These are phyloP conservation scores for Bombus waltoni DNA, from an alignment of 1,140 invertebrate genomes.

Conservation along the genomic window DNA sequence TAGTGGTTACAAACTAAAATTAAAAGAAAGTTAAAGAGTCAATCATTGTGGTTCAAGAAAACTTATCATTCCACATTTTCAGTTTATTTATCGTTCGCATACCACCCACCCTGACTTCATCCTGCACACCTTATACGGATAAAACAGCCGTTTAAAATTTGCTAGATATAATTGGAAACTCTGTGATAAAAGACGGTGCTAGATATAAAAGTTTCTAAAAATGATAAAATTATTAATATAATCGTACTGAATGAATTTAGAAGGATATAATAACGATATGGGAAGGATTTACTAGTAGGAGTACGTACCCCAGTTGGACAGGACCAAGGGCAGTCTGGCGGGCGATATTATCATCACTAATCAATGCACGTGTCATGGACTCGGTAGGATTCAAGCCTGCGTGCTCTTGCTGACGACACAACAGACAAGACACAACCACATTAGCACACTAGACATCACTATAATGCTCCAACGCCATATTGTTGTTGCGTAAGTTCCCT, in stretches of 20 bases:
- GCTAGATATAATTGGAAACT: background rate
- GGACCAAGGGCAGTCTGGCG: constrained; percentile 91
- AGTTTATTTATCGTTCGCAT: no score
- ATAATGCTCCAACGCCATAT: constrained; percentile 78
- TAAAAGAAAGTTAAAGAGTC: no score
- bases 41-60: no score
- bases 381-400: constrained; percentile 94
- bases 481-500: constrained; percentile 67
- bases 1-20: no score
- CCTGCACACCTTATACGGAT: background rate
- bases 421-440: constrained; percentile 86
- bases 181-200: background rate
- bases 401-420: constrained; percentile 91
- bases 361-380: constrained; percentile 95
- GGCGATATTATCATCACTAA: constrained; percentile 93
- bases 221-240: constrained; percentile 19
- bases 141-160: background rate
- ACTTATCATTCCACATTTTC: no score
- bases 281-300: constrained; percentile 68
- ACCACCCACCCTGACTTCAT: no score
- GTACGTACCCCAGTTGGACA: constrained; percentile 95
- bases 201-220: background rate
- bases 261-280: constrained; percentile 39
- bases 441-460: constrained; percentile 82
- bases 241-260: constrained; percentile 23